Conservation (phyloP, 2,888 invertebrate genomes). For the Himalopsyche japonica region DNA sequence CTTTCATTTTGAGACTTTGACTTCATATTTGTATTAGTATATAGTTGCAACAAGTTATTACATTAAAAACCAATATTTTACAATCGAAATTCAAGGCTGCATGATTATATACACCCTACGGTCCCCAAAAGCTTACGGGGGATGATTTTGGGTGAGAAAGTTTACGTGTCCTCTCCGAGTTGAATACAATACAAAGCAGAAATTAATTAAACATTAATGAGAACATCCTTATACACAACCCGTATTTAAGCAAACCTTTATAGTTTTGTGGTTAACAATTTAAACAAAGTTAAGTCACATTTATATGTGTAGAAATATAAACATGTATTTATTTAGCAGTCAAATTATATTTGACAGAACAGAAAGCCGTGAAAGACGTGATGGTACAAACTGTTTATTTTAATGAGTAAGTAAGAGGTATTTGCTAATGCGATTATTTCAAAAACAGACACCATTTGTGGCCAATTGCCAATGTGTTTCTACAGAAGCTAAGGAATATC, state of each 20-base stretch:
- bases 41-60: background rate
- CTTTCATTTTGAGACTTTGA: too few species aligned
- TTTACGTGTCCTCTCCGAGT: slow-evolving; percentile 15
- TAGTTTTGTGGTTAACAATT: slow-evolving; percentile 8
- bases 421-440: background rate
- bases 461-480: too few species aligned
- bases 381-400: background rate
- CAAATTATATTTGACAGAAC: slow-evolving; percentile 4
- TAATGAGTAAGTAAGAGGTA: background rate
- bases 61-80: background rate
- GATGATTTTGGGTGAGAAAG: slow-evolving; percentile 11
- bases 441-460: background rate
- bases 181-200: slow-evolving; percentile 24
- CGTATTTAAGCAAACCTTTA: slow-evolving; percentile 4
- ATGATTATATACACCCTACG: background rate
- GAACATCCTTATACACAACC: slow-evolving; percentile 12
- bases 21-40: too few species aligned
- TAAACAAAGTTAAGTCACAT: slow-evolving; percentile 6
- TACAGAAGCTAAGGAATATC: too few species aligned
- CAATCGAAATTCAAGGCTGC: background rate
- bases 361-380: background rate
- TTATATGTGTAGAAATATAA: background rate
- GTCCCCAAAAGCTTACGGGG: slow-evolving; percentile 9
- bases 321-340: background rate
- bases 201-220: slow-evolving; percentile 37